Percentiles rank a stretch among this genome's conserved stretches.
phyloP scores from a whole-genome alignment of 2,797 vertebrate genomes.

The Takifugu rubripes region DNA sequence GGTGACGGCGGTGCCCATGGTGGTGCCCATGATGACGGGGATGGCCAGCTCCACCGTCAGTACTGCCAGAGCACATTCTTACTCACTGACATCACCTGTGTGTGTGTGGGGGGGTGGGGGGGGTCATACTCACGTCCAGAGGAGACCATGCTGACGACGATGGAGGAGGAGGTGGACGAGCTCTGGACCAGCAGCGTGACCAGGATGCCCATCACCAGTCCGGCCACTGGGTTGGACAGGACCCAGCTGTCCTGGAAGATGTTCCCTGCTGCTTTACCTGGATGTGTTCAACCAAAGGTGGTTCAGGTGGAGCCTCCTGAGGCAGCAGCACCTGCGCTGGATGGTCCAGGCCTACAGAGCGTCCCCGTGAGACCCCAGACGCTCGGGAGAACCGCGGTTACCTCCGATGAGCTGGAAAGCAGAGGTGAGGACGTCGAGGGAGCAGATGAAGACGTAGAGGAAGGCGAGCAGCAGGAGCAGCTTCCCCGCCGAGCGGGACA shows the following conservation, averaged over 20 bases:
- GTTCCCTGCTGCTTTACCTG: slow-evolving; percentile 90
- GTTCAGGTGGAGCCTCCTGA: too few species aligned
- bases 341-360: too few species aligned
- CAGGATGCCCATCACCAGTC: slow-evolving; percentile 90
- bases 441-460: too few species aligned
- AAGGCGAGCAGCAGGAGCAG: too few species aligned
- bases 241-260: slow-evolving; percentile 89
- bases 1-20: slow-evolving; percentile 96
- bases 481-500: too few species aligned
- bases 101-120: slow-evolving; percentile 1
- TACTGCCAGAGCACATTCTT: slow-evolving; percentile 73
- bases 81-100: slow-evolving; percentile 13
- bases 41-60: slow-evolving; percentile 84
- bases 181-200: slow-evolving; percentile 95
- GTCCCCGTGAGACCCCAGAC: too few species aligned
- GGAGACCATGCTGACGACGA: slow-evolving; percentile 97
- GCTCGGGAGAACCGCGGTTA: too few species aligned
- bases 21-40: slow-evolving; percentile 96
- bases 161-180: slow-evolving; percentile 94
- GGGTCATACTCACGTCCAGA: slow-evolving; percentile 82
- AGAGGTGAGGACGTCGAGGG: too few species aligned
- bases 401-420: too few species aligned
- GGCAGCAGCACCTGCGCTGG: too few species aligned
- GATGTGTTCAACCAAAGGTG: background rate
- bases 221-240: slow-evolving; percentile 89